A percentile compares a stretch with the other conserved stretches of the same genome.
These are phyloP conservation scores for Parasteatoda tepidariorum DNA, from an alignment of 1,140 invertebrate genomes.

Conservation along the genomic window DNA sequence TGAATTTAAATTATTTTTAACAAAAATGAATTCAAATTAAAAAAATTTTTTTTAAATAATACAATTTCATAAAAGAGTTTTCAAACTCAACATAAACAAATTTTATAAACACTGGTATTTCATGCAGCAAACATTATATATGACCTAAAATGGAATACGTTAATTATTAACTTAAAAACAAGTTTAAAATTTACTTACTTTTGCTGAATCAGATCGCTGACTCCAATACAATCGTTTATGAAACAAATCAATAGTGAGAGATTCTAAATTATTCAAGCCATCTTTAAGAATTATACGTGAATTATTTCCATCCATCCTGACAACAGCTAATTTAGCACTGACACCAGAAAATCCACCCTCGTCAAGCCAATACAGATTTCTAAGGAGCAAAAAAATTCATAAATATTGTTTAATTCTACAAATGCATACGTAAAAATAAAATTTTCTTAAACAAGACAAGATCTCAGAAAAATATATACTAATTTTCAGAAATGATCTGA, in stretches of 20 bases:
- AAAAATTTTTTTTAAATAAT: too few relatives aligned
- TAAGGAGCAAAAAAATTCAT: constrained; percentile 66
- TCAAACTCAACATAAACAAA: too few relatives aligned
- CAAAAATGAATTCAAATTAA: too few relatives aligned
- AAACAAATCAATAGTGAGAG: constrained; percentile 86
- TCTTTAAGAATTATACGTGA: constrained; percentile 76
- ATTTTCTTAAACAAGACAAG: too few relatives aligned
- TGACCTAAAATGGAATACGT: too few relatives aligned
- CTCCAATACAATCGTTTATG: constrained; percentile 89
- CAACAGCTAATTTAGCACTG: constrained; percentile 88
- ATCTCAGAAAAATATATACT: too few relatives aligned
- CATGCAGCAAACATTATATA: too few relatives aligned
- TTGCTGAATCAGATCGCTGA: constrained; percentile 77
- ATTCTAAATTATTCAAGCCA: constrained; percentile 79
- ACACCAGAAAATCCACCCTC: constrained; percentile 88
- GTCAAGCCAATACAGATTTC: constrained; percentile 95
- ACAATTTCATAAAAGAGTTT: too few relatives aligned
- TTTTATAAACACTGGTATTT: too few relatives aligned
- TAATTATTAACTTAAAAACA: neutral
- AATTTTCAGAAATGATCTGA: too few relatives aligned
- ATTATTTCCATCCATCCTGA: constrained; percentile 91
- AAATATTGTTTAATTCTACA: neutral
- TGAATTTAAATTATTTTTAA: too few relatives aligned
- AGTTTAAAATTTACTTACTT: constrained; percentile 68
- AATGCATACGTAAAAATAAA: too few relatives aligned